Conservation (phyloP, 2,797 vertebrate genomes). For the Prunella strophiata region DNA sequence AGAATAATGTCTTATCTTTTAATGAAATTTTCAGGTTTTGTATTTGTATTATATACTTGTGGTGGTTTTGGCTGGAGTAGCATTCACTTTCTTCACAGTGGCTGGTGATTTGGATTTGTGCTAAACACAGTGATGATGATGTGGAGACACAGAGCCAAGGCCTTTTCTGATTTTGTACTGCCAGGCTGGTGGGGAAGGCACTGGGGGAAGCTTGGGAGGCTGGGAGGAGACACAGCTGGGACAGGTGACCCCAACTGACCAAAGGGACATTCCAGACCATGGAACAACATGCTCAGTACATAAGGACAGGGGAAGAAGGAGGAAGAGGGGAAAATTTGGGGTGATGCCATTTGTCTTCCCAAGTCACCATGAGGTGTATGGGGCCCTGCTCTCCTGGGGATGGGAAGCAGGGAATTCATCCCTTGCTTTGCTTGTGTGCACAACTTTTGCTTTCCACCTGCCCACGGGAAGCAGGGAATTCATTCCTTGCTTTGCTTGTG, state of each 20-base stretch:
- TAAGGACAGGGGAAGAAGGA: background rate
- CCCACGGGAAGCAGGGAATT: background rate
- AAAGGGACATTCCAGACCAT: background rate
- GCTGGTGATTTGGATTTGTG: background rate
- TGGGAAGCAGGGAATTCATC: background rate
- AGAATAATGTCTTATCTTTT: background rate
- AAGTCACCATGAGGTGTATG: accelerated
- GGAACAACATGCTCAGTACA: accelerated
- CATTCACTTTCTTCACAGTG: background rate
- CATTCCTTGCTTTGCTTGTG: background rate
- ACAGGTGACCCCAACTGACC: background rate
- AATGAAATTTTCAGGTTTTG: background rate
- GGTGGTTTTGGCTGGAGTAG: background rate
- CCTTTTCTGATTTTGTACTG: background rate
- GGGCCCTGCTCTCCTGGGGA: background rate
- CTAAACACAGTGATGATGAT: background rate
- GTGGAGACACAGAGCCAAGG: background rate
- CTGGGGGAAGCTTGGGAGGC: background rate
- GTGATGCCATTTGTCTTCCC: accelerated
- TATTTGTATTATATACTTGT: background rate
- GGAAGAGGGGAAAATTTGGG: accelerated
- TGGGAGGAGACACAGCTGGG: background rate
- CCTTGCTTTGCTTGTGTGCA: background rate
- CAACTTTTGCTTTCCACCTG: accelerated
- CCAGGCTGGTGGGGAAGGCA: accelerated